These are phyloP conservation scores for Gavialis gangeticus DNA, from an alignment of 2,113 vertebrate species.

Conservation along the genomic window DNA sequence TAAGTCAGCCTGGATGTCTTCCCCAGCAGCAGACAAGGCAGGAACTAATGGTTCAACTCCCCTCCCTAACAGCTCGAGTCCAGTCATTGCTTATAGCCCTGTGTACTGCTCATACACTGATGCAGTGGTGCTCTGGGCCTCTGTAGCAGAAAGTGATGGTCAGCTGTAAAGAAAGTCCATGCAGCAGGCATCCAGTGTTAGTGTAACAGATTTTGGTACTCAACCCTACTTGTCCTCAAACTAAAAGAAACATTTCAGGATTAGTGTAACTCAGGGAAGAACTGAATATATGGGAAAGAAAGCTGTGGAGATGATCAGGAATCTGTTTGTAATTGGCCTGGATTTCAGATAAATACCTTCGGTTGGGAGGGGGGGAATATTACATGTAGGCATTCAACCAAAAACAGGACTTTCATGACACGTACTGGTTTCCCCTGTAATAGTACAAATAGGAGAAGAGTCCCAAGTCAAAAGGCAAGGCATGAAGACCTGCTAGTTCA, in stretches of 20 bases:
- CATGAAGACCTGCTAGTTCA: neutral
- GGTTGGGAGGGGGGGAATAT: neutral
- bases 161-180: neutral
- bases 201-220: no score
- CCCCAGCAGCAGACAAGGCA: neutral
- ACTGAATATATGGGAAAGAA: neutral
- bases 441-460: neutral
- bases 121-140: neutral
- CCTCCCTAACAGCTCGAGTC: neutral
- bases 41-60: neutral
- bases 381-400: neutral
- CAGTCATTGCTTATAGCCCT: neutral
- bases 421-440: neutral
- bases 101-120: neutral
- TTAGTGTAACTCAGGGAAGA: neutral
- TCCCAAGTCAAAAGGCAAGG: neutral
- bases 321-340: neutral
- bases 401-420: neutral
- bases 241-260: neutral
- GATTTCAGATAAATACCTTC: neutral
- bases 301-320: neutral
- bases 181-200: neutral
- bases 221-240: neutral
- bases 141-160: neutral
- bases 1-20: neutral